phyloP scores from a whole-genome alignment of 2,113 vertebrate genomes.

The Gobiocypris rarus region DNA sequence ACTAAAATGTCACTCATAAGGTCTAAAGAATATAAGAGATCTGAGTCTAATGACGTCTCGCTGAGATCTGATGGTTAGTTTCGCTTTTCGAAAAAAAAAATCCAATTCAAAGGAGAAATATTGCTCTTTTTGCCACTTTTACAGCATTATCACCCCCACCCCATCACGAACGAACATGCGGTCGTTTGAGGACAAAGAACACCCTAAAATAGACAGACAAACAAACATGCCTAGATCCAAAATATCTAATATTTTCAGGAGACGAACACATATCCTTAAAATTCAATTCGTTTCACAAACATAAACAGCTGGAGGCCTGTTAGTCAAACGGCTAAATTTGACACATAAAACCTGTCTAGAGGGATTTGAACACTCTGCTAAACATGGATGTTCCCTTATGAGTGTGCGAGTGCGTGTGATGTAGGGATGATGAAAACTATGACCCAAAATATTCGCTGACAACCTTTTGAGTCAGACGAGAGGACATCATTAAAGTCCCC shows the following conservation, averaged over 20 bases:
- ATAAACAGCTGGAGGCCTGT: slow-evolving; percentile 17
- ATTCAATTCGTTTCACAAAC: neutral
- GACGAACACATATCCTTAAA: neutral
- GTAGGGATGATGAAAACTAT: no score
- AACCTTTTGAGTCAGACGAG: no score
- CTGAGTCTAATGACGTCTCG: neutral
- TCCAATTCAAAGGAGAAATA: neutral
- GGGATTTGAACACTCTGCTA: neutral
- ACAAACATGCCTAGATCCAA: neutral
- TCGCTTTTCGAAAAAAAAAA: no score
- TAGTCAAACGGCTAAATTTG: slow-evolving; percentile 7
- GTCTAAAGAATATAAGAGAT: neutral
- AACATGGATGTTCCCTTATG: neutral
- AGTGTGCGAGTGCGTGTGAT: neutral
- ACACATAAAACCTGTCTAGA: neutral
- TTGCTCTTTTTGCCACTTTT: neutral
- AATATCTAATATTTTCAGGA: neutral
- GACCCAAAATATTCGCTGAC: no score
- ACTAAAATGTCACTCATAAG: neutral
- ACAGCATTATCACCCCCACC: no score
- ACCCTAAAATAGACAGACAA: neutral
- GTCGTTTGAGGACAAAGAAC: neutral
- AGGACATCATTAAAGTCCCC: no score
- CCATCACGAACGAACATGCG: no score
- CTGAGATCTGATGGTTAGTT: neutral